Conservation (phyloP, 2,113 vertebrate genomes). For the Poecilia latipinna region DNA sequence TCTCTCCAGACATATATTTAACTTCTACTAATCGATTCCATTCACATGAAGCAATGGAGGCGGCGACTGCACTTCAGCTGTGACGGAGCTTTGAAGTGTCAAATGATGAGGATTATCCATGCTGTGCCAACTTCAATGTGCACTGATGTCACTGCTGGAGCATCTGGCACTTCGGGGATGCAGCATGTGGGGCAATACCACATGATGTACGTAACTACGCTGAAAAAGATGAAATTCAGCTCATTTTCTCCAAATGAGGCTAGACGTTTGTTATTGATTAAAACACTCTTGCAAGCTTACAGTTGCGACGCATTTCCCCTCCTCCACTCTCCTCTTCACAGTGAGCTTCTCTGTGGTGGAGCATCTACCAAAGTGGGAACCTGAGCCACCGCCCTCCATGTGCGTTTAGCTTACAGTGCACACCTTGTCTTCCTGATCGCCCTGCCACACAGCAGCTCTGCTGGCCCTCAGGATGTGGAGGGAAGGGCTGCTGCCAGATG, state of each 20-base stretch:
- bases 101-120: conserved; percentile 14
- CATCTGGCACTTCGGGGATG: conserved; percentile 19
- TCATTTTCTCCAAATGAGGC: neutral
- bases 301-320: conserved; percentile 14
- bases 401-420: conserved; percentile 72
- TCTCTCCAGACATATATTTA: conserved; percentile 40
- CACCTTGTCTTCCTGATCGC: conserved; percentile 75
- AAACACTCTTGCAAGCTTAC: conserved; percentile 40
- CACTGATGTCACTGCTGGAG: conserved; percentile 29
- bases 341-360: conserved; percentile 64
- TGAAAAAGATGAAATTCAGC: neutral
- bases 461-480: conserved; percentile 76
- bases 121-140: conserved; percentile 4
- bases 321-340: conserved; percentile 53
- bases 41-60: conserved; percentile 15
- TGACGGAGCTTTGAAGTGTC: conserved; percentile 9
- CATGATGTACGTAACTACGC: conserved; percentile 1
- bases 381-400: conserved; percentile 36
- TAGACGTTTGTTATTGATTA: conserved; percentile 27
- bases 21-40: conserved; percentile 50
- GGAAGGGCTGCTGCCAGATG: conserved; percentile 65
- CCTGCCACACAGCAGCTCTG: conserved; percentile 58
- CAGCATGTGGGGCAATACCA: neutral
- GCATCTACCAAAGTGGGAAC: conserved; percentile 59
- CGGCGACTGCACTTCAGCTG: neutral